Base-by-base conservation (phyloP, 2,113 vertebrate genomes). In the Sisor rabdophorus region DNA sequence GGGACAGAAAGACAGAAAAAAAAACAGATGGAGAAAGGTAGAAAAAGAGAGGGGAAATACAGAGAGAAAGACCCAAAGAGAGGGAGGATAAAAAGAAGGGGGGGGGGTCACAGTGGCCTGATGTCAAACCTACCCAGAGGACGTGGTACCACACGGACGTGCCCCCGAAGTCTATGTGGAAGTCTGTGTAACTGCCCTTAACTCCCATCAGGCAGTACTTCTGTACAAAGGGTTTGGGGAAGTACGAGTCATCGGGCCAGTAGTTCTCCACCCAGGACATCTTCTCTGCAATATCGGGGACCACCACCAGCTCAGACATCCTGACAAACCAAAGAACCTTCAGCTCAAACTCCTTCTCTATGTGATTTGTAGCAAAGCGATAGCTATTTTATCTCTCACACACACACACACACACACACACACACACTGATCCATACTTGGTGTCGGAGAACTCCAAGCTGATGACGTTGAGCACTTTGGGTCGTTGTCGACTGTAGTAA, bases 261-360 rank as follows among this genome's bases (percentile, higher is more conserved):
- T 99, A 98, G 87, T 99, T 99, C 91, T 99, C 97, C 28, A 99
- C 97, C 97, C 97, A 99, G 4, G 97, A 99, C 90, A 99, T 95
- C 85, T 95, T 96, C 91, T 92, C 94, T 77, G 96, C 95, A 83
- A 99, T 94, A 61, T 97, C 95, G 56, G 97, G 97, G 64, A 98
- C 95, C 87, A 93, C 94, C 87, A 99, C 97, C 89, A 96, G 85
- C 86, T 96, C 92, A 12, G 97, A 94, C 97, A 99, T 98, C 92
- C 97, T 98, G 88, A 58, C 22, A 52, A 15, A 85, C 26, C 55
- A 73, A 80, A 73, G 75, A 22, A 24, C 65, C 56, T 76, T 77
- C 17, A 40, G 81, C 26, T 26, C n/a, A 30, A n/a, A 28, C 4
- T 0, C 5, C 9, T 7, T 36, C 20, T 22, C 19, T 40, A 47